A percentile compares a stretch with the other conserved stretches of the same genome.
Conservation (phyloP, 2,113 vertebrate genomes). For the Echinops telfairi region DNA sequence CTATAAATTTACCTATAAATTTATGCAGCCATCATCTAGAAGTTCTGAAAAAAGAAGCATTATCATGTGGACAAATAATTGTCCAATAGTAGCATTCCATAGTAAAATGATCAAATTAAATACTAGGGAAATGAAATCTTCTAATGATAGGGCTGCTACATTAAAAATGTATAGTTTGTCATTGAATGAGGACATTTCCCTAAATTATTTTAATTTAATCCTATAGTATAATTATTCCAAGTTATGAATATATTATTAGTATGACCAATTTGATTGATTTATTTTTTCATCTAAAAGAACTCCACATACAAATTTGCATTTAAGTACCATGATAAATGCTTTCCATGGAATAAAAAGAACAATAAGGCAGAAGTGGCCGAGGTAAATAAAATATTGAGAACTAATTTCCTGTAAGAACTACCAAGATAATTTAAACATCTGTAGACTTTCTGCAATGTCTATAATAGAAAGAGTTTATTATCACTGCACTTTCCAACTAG, state of each 20-base stretch:
- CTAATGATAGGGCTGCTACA: background rate
- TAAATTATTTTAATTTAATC: slow-evolving; percentile 53
- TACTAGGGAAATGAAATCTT: background rate
- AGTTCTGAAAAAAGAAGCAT: background rate
- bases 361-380: background rate
- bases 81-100: background rate
- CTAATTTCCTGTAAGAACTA: background rate
- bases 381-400: background rate
- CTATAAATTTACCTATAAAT: background rate
- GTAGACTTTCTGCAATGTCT: background rate
- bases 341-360: background rate
- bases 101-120: slow-evolving; percentile 29
- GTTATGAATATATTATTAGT: slow-evolving; percentile 21
- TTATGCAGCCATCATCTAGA: background rate
- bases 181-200: background rate
- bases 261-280: slow-evolving; percentile 27
- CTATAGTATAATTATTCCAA: background rate
- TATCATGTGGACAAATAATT: background rate
- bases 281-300: slow-evolving; percentile 39
- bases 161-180: slow-evolving; percentile 57
- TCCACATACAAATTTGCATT: background rate
- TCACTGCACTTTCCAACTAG: background rate
- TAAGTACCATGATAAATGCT: background rate
- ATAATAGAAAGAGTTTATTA: background rate
- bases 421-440: background rate